Evolutionary conservation across 2,797 vertebrate genomes (phyloP), one percentile per base, ranked within the genome.

Genomic region (Triplophysa bombifrons): DNA sequence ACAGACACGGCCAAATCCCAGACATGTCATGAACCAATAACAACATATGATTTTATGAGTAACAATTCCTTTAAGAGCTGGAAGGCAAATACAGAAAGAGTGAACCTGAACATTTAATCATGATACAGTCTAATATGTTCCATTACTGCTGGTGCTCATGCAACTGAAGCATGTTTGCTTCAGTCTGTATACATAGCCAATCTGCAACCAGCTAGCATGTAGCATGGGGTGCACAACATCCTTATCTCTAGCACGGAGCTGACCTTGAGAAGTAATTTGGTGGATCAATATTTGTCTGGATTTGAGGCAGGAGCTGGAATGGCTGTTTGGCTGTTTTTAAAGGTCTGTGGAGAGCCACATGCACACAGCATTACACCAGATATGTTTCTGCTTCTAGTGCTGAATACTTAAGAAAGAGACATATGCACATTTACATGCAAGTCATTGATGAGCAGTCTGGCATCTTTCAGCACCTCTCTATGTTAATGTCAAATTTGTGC

Each of bases 221-320:
- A 48, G 27, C 72, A 20, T 11, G 48, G 46, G 55, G 53, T 64
- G 16, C 55, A 2, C 20, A 2, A 2, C n/a, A 76, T 27, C 50
- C 85, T 88, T 81, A 82, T 87, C 89, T 83, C 80, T 17, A 14
- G 17, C 68, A 22, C 8, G 84, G 30, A 0, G 0, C 63, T 3
- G 68, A 83, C 86, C 87, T 81, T 85, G 84, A 79, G 76, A 88
- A 85, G 78, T 72, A 83, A 84, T 88, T 90, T 80, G 80, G 73
- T 70, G 72, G 86, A 86, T 88, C 78, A 20, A 68, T 86, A 64
- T 84, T 84, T 82, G 44, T n/a, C 78, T 60, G 69, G 68, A 73
- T 72, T 55, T 56, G 75, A 80, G 46, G 0, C 0, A 41, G 34
- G 20, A 81, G 27, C 30, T 34, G 17, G 55, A 51, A 34, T 17